A percentile compares a stretch with the other conserved stretches of the same genome.
Evolutionary conservation across 2,888 invertebrate genomes (phyloP).

Genomic region (Polymixis flavicincta): DNA sequence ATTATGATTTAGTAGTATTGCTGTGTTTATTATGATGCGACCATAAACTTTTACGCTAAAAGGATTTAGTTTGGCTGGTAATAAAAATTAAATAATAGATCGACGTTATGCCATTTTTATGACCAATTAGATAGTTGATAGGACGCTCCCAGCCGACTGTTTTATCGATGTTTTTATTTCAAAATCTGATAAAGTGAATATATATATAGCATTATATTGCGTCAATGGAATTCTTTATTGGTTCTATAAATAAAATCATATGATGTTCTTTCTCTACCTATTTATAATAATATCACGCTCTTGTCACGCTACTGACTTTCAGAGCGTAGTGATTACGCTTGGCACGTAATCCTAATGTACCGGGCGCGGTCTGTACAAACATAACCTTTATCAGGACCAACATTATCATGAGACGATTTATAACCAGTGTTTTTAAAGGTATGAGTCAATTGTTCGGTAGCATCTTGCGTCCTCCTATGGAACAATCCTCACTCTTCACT

Average conservation of each 20-base stretch:
- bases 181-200: slow-evolving; percentile 44
- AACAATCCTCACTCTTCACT: not conserved
- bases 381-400: slow-evolving; percentile 1
- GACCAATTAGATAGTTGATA: slow-evolving; percentile 10
- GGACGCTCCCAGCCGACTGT: not conserved
- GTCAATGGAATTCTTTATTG: slow-evolving; percentile 8
- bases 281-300: slow-evolving; percentile 17
- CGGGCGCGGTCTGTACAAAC: slow-evolving; percentile 4
- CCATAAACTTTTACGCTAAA: slow-evolving; percentile 26
- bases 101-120: slow-evolving; percentile 22
- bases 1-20: slow-evolving; percentile 26
- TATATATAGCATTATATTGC: slow-evolving; percentile 29
- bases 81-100: slow-evolving; percentile 28
- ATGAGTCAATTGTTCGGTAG: not conserved
- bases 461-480: not conserved
- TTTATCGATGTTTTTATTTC: slow-evolving; percentile 35
- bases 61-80: not conserved
- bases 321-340: slow-evolving; percentile 21
- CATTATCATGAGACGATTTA: not conserved
- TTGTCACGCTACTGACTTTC: slow-evolving; percentile 11
- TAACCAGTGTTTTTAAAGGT: not conserved
- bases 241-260: slow-evolving; percentile 43
- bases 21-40: slow-evolving; percentile 24
- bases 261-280: not conserved
- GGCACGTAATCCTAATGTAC: not conserved